Base-by-base conservation (phyloP, 2,888 invertebrate genomes). In the Caenorhabditis japonica region DNA sequence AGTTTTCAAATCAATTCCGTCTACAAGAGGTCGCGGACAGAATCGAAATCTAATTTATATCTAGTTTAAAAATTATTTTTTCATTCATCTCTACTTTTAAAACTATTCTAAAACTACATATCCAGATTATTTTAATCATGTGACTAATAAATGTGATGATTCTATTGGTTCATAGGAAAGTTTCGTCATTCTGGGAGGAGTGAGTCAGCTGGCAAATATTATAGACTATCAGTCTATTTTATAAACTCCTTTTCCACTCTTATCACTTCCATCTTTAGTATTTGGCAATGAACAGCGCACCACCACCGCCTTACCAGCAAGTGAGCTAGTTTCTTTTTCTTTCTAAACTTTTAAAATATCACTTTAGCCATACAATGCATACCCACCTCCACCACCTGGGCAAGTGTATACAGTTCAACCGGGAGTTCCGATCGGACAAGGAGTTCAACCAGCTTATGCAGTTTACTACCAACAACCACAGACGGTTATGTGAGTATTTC, bases 401-500 rank as follows among this genome's bases (percentile, higher is more conserved):
- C 21, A 39, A 5, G 71, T 58, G n/a, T 62, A 71, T 25, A 59
- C 71, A 44, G 64, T 59, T 15, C 71, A 72, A 39, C 62, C 62
- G 3, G 59, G 56, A 47, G 56, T 44, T 36, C 56, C 56, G 0
- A 59, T 72, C n/a, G 59, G 59, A 30, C 58, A 59, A 46, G 69
- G 69, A 8, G 69, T 34, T 33, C 69, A 69, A 33, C 69, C 69
- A 30, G 69, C 64, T 23, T 64, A 64, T 33, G 56, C 64, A 55
- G 64, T 69, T 4, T 64, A 72, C 15, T 61, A 61, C 41, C 52
- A 59, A 41, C 71, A 71, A 13, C 71, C 71, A 12, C 71, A 62
- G 36, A 61, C 71, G 3, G 59, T 72, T 53, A 59, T 72, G 64
- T 64, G 44, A 68, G 68, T 13, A 4, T n/a, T 5, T n/a, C 3